A percentile compares a stretch with the other conserved stretches of the same genome.
Conservation (phyloP, 2,113 vertebrate species). For the Istiophorus platypterus region DNA sequence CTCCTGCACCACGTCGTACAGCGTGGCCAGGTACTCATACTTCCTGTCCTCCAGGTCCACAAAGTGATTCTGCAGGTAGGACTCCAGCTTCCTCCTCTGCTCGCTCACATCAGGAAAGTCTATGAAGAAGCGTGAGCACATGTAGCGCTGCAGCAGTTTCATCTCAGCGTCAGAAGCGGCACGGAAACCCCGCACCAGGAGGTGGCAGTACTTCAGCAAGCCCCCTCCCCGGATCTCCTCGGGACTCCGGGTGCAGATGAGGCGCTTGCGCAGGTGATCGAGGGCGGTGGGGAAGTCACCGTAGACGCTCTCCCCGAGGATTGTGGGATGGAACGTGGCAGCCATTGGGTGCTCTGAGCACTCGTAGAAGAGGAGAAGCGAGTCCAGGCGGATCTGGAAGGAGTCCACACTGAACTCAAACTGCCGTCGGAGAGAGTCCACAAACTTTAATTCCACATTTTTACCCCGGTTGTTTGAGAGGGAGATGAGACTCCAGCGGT, state of each 20-base stretch:
- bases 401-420: slow-evolving; percentile 99
- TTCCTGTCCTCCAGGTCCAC: slow-evolving; percentile 97
- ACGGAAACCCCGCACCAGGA: slow-evolving; percentile 95
- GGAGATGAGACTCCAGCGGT: slow-evolving; percentile 99
- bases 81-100: slow-evolving; percentile 96
- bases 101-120: slow-evolving; percentile 96
- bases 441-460: slow-evolving; percentile 98
- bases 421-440: slow-evolving; percentile 97
- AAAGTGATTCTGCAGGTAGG: slow-evolving; percentile 98
- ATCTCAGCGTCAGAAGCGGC: slow-evolving; percentile 91
- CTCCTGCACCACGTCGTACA: slow-evolving; percentile 95
- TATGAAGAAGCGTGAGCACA: slow-evolving; percentile 99
- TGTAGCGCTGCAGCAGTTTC: slow-evolving; percentile 97
- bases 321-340: slow-evolving; percentile 95
- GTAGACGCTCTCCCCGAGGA: slow-evolving; percentile 97
- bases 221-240: slow-evolving; percentile 99
- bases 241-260: slow-evolving; percentile 95
- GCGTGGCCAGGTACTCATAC: slow-evolving; percentile 97
- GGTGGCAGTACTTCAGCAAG: slow-evolving; percentile 98
- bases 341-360: slow-evolving; percentile 98
- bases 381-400: slow-evolving; percentile 99
- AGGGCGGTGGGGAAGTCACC: slow-evolving; percentile 95
- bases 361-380: slow-evolving; percentile 96
- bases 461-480: slow-evolving; percentile 98
- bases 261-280: slow-evolving; percentile 94